phyloP scores from a whole-genome alignment of 1,140 invertebrate genomes.

The Brachionus paranguensis region DNA sequence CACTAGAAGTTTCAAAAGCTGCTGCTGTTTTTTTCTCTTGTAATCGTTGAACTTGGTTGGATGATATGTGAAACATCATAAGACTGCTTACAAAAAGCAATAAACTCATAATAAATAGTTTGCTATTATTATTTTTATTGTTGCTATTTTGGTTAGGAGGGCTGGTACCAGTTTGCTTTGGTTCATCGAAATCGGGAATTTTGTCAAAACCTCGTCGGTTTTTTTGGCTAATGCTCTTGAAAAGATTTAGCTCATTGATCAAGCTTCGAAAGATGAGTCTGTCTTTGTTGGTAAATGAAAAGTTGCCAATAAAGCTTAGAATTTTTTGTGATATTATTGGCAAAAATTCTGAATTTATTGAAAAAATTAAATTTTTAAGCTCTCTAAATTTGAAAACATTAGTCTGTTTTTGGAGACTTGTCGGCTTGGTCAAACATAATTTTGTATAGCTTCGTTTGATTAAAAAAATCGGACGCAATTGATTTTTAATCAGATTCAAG shows the following conservation, averaged over 20 bases:
- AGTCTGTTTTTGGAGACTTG: neutral
- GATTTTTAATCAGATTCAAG: neutral
- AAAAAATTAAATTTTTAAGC: neutral
- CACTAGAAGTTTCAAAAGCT: neutral
- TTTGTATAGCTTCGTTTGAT: neutral
- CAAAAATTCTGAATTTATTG: neutral
- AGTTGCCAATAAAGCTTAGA: neutral
- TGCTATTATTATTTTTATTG: neutral
- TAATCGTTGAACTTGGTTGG: neutral
- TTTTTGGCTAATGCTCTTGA: neutral
- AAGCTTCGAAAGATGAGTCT: neutral
- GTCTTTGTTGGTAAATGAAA: neutral
- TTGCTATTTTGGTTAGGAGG: neutral
- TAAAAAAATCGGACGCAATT: neutral
- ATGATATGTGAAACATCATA: neutral
- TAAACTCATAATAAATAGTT: neutral
- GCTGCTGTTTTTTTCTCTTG: neutral
- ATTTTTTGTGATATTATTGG: neutral
- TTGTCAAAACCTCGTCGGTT: neutral
- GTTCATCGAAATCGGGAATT: slow-evolving; percentile 1
- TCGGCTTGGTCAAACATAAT: neutral
- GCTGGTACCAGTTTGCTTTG: neutral
- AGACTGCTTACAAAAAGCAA: neutral
- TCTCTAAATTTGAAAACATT: neutral
- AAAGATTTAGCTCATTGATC: neutral